phyloP scores from a whole-genome alignment of 2,797 vertebrate species.

The Cephalopachus bancanus region DNA sequence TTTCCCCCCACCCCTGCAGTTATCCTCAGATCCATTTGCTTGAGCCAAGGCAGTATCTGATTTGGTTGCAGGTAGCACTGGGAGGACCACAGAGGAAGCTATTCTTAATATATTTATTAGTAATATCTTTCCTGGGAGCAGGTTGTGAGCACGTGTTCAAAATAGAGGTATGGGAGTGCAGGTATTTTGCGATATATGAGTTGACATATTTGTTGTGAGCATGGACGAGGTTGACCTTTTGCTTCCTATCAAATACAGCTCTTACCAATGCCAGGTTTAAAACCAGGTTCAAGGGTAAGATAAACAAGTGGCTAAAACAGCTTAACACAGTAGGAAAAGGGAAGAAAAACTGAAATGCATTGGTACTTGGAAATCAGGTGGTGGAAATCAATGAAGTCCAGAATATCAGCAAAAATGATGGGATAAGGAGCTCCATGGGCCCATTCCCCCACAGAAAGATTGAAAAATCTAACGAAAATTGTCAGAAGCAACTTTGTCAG shows the following conservation, averaged over 20 bases:
- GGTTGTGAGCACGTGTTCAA: background rate
- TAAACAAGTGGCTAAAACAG: background rate
- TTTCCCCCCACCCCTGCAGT: no score
- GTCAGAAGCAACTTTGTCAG: background rate
- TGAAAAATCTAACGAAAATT: background rate
- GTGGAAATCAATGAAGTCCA: no score
- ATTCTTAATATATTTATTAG: background rate
- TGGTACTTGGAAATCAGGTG: background rate
- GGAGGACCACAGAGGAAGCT: background rate
- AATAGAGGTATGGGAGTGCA: background rate
- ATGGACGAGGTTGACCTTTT: background rate
- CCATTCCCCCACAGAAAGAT: background rate
- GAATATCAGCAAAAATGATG: rapidly evolving
- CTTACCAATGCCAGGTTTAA: background rate
- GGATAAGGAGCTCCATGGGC: background rate
- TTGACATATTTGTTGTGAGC: background rate
- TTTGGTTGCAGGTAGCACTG: background rate
- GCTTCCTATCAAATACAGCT: background rate
- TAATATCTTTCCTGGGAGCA: background rate
- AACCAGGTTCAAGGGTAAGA: background rate
- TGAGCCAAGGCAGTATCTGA: background rate
- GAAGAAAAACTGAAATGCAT: no score
- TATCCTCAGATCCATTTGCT: background rate
- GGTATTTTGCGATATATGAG: background rate
- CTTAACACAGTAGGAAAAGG: background rate